These are phyloP conservation scores for Pyrgus malvae DNA, from an alignment of 2,888 invertebrate species.

Conservation along the genomic window DNA sequence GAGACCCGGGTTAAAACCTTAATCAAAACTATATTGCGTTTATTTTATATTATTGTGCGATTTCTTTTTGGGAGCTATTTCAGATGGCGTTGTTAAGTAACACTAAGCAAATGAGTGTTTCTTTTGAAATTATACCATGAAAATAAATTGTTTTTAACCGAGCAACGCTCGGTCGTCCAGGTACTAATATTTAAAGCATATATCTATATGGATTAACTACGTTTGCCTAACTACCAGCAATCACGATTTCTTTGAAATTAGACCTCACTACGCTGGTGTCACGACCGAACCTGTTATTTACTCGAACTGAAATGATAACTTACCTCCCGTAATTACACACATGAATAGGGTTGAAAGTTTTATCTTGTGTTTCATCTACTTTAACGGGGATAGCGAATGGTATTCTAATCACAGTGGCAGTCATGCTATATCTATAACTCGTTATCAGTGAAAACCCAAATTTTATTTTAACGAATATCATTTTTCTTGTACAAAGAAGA, in stretches of 20 bases:
- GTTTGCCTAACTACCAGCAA: conserved; percentile 23
- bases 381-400: conserved; percentile 37
- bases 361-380: conserved; percentile 56
- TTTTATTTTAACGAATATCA: too few relatives aligned
- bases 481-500: too few relatives aligned
- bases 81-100: too few relatives aligned
- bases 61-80: too few relatives aligned
- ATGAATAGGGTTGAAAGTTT: conserved; percentile 44
- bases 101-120: too few relatives aligned
- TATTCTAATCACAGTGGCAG: conserved; percentile 13
- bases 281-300: conserved; percentile 60
- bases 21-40: too few relatives aligned
- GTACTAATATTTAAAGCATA: conserved; percentile 15
- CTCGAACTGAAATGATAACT: conserved; percentile 62
- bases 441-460: too few relatives aligned
- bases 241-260: conserved; percentile 35
- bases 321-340: conserved; percentile 59
- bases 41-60: too few relatives aligned
- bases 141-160: too few relatives aligned
- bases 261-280: conserved; percentile 38
- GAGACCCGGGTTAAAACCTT: too few relatives aligned
- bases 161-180: too few relatives aligned
- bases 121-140: too few relatives aligned
- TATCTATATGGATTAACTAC: conserved; percentile 11
- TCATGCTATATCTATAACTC: background rate